phyloP scores from a whole-genome alignment of 1,140 invertebrate genomes.

The Piezodorus guildinii region DNA sequence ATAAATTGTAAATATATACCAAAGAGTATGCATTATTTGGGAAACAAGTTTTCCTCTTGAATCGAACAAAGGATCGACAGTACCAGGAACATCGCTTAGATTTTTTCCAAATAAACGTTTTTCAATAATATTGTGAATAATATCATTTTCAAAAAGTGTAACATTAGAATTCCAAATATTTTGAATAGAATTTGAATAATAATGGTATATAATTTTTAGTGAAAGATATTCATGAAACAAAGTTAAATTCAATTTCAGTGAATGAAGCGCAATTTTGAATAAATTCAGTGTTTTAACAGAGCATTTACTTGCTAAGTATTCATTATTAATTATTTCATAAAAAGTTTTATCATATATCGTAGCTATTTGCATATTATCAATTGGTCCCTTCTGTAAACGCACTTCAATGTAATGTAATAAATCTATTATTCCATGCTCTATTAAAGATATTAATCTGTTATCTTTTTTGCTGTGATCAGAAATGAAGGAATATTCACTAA shows the following conservation, averaged over 20 bases:
- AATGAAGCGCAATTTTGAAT: too few relatives aligned
- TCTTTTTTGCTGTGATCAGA: too few relatives aligned
- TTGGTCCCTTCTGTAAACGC: too few relatives aligned
- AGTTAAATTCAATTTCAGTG: neutral
- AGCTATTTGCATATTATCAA: too few relatives aligned
- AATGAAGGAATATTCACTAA: neutral
- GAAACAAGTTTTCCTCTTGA: neutral
- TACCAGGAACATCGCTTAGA: neutral
- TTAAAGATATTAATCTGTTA: neutral
- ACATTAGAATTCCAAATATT: neutral
- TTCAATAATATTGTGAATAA: neutral
- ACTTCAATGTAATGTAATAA: too few relatives aligned
- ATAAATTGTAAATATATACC: conserved; percentile 1
- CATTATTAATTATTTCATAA: too few relatives aligned
- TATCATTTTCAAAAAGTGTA: neutral
- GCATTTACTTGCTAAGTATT: too few relatives aligned
- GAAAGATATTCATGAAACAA: neutral
- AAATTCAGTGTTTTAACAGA: too few relatives aligned
- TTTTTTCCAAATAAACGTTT: neutral
- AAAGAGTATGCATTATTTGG: neutral
- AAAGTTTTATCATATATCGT: too few relatives aligned
- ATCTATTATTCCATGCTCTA: neutral
- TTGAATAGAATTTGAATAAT: neutral
- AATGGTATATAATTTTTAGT: neutral
- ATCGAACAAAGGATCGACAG: neutral